phyloP scores from a whole-genome alignment of 2,113 vertebrate genomes.

The Dasypus novemcinctus region DNA sequence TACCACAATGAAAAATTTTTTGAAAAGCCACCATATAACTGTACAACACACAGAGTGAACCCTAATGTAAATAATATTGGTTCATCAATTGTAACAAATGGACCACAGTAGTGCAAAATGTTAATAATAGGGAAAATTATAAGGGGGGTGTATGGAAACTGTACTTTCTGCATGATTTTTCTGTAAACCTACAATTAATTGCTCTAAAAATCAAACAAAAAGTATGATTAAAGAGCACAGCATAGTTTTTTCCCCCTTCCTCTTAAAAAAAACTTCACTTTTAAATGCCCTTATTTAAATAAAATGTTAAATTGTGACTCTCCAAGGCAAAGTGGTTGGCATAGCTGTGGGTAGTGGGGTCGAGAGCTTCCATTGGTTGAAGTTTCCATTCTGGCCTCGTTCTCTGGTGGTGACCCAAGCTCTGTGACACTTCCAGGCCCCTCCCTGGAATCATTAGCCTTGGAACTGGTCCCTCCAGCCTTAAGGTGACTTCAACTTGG shows the following conservation, averaged over 20 bases:
- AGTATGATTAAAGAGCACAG: not conserved
- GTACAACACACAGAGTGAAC: too few relatives aligned
- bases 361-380: not conserved
- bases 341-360: not conserved
- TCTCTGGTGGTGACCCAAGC: not conserved
- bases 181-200: too few relatives aligned
- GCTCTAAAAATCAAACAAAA: too few relatives aligned
- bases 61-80: too few relatives aligned
- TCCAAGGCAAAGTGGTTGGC: not conserved
- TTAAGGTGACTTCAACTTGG: not conserved
- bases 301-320: not conserved
- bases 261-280: not conserved
- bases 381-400: not conserved
- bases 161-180: too few relatives aligned
- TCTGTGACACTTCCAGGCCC: not conserved
- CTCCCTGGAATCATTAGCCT: not conserved
- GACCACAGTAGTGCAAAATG: too few relatives aligned
- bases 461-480: not conserved
- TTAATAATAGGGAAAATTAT: too few relatives aligned
- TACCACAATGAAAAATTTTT: too few relatives aligned
- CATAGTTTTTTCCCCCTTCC: not conserved
- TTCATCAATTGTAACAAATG: too few relatives aligned
- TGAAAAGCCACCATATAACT: too few relatives aligned
- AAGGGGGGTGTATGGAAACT: too few relatives aligned
- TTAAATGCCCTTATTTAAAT: not conserved